Conservation (phyloP, 2,888 invertebrate species). For the Nasonia oneida region DNA sequence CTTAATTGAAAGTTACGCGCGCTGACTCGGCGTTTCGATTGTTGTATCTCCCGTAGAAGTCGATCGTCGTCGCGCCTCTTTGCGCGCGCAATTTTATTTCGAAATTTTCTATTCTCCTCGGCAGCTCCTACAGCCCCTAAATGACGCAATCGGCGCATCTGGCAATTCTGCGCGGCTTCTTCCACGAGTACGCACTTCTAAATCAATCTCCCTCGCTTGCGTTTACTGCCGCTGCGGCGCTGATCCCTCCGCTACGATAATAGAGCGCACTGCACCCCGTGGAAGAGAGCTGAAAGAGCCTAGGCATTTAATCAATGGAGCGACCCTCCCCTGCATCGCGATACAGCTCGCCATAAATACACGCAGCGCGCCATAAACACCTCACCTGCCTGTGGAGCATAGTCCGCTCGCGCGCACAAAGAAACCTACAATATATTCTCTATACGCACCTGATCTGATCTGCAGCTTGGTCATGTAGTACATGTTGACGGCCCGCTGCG, state of each 20-base stretch:
- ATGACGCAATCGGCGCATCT: background rate
- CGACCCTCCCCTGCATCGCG: background rate
- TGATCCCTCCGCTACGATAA: background rate
- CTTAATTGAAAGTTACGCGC: background rate
- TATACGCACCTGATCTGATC: slow-evolving; percentile 85
- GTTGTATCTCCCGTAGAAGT: background rate
- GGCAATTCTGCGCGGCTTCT: background rate
- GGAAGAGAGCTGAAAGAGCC: no score
- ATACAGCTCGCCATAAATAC: background rate
- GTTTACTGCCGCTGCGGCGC: background rate
- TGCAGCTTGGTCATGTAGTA: slow-evolving; percentile 97
- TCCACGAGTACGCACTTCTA: background rate
- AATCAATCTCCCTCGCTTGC: background rate
- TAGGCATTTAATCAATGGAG: slow-evolving; percentile 6
- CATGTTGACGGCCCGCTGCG: slow-evolving; percentile 92
- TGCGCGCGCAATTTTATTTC: no score
- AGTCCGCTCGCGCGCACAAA: no score
- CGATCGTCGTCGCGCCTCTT: background rate
- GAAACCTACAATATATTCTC: background rate
- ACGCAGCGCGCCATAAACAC: background rate
- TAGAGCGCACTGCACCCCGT: background rate
- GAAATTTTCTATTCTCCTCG: background rate
- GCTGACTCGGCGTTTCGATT: background rate
- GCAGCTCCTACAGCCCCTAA: background rate
- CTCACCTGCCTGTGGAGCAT: background rate